phyloP scores from a whole-genome alignment of 2,113 vertebrate genomes.

The Oncorhynchus gorbuscha region DNA sequence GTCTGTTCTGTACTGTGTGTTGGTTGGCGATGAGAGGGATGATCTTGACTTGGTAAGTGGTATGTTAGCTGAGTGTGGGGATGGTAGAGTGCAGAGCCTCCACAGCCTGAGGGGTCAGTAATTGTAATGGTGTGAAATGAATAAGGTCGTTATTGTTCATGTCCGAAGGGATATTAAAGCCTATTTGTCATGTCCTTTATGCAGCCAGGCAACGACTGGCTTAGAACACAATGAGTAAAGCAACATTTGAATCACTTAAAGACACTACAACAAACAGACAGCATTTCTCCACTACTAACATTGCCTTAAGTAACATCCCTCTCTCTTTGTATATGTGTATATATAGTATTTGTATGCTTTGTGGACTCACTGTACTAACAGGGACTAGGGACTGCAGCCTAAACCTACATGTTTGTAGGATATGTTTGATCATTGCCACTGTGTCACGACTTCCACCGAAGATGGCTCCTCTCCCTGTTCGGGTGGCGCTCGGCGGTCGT shows the following conservation, averaged over 20 bases:
- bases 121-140: constrained; percentile 70
- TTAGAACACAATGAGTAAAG: constrained; percentile 42
- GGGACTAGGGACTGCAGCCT: background rate
- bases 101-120: constrained; percentile 45
- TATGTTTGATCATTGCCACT: too few relatives aligned
- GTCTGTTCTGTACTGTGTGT: too few relatives aligned
- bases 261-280: constrained; percentile 26
- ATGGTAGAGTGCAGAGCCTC: background rate
- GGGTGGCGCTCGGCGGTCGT: too few relatives aligned
- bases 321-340: constrained; percentile 14
- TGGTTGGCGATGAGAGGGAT: background rate
- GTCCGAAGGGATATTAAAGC: constrained; percentile 56
- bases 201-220: constrained; percentile 35
- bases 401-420: too few relatives aligned
- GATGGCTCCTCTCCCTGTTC: too few relatives aligned
- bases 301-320: constrained; percentile 19
- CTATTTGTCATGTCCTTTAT: constrained; percentile 59
- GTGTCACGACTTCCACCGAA: too few relatives aligned
- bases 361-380: constrained; percentile 12
- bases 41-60: constrained; percentile 42
- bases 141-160: constrained; percentile 70
- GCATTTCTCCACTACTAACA: constrained; percentile 18
- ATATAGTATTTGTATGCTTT: background rate
- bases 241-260: constrained; percentile 41
- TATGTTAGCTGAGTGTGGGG: background rate